Evolutionary conservation across 1,140 invertebrate species (phyloP), one percentile per base, ranked within the genome.

Genomic region (Papilio dardanus): DNA sequence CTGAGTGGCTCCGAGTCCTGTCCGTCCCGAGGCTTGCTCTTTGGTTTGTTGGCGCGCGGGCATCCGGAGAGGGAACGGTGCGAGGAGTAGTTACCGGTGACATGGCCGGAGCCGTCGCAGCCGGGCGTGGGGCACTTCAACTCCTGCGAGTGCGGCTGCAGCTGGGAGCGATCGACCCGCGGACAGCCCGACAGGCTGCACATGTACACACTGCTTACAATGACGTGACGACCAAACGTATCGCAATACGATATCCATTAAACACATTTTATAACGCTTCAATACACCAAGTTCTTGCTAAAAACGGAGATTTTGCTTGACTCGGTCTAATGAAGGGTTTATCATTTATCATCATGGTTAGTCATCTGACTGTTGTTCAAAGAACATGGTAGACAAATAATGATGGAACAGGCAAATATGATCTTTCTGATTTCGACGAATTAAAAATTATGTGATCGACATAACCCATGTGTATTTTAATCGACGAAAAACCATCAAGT

Each of bases 51-150:
- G 68, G 98, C 98, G 65, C 97, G 95, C 31, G 98, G 98, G 94
- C 98, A 99, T 31, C 98, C 98, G 76, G 97, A 98, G 54, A 99
- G 94, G 77, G 97, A 97, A 77, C 98, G 95, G 93, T 98, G 98
- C 8, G 97, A 97, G 81, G 97, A 96, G 92, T 98, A 97, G 81
- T 97, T 97, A 71, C 97, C 97, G 85, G 97, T 98, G 76, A 96
- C 95, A 93, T 97, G 96, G 19, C 97, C 97, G 30, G 96, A 97
- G 35, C 97, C 97, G 91, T 98, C 97, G 92, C 97, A 98, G 54
- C 97, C 97, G 1, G 97, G 97, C 14, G 97, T 97, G 14, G 97
- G 97, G 93, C 97, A 98, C 87, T 96, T 97, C 24, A 96, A 87
- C 95, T 90, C 96, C 95, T 92, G 97, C 94, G 88, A 97, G 87